Percentiles rank a stretch among this genome's conserved stretches.
These are phyloP conservation scores for Tinea pellionella DNA, from an alignment of 2,888 invertebrate species.

Conservation along the genomic window DNA sequence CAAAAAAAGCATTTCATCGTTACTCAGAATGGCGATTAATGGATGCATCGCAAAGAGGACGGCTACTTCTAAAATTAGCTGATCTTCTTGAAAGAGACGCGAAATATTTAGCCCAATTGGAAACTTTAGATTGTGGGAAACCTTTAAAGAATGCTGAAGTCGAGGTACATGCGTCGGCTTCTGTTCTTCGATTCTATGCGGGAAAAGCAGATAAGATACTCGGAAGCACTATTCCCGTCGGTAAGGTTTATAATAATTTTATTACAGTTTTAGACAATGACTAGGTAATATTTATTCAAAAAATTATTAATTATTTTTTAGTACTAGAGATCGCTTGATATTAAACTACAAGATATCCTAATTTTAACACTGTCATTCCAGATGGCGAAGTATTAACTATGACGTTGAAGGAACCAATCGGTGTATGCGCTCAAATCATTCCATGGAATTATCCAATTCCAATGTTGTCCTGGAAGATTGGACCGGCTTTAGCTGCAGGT, in stretches of 20 bases:
- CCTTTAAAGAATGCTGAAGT: constrained; percentile 79
- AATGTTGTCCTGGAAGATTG: constrained; percentile 96
- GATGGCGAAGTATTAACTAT: constrained; percentile 86
- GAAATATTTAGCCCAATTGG: constrained; percentile 83
- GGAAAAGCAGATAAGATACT: constrained; percentile 94
- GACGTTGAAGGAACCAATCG: constrained; percentile 88
- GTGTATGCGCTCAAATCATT: constrained; percentile 91
- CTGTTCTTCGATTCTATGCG: constrained; percentile 84
- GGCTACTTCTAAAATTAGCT: constrained; percentile 77
- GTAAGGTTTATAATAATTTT: constrained; percentile 26
- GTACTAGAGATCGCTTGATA: too few relatives aligned
- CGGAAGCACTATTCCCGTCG: constrained; percentile 79
- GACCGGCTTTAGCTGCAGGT: constrained; percentile 79
- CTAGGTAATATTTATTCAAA: too few relatives aligned
- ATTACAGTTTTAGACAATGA: too few relatives aligned
- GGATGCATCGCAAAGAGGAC: constrained; percentile 84
- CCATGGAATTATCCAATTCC: constrained; percentile 95
- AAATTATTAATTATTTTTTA: too few relatives aligned
- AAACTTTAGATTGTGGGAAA: constrained; percentile 95
- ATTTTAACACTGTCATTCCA: constrained; percentile 21
- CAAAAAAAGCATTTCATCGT: constrained; percentile 79
- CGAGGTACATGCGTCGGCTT: constrained; percentile 74
- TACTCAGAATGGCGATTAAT: constrained; percentile 82
- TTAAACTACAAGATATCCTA: too few relatives aligned
- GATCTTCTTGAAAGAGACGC: constrained; percentile 82